These are phyloP conservation scores for Kryptolebias ocellatus DNA, from an alignment of 2,797 vertebrate genomes.

Conservation along the genomic window DNA sequence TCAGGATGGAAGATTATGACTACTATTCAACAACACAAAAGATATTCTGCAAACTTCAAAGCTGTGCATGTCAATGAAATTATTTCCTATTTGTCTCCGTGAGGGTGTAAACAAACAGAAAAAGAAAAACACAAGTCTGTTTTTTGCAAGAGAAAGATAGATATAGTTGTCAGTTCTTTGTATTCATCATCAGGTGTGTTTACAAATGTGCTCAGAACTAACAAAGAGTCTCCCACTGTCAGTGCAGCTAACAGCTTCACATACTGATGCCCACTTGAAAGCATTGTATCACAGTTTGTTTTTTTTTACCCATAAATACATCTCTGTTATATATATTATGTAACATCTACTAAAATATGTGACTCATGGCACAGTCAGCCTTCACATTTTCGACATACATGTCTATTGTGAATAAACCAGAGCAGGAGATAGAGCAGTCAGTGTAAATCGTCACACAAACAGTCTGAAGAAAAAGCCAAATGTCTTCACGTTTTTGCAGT, in stretches of 20 bases:
- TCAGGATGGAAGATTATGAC: no score
- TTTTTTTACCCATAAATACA: slow-evolving; percentile 59
- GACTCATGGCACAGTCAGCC: slow-evolving; percentile 56
- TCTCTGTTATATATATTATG: slow-evolving; percentile 67
- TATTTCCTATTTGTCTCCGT: slow-evolving; percentile 14
- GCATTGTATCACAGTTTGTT: slow-evolving; percentile 58
- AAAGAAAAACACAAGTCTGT: slow-evolving; percentile 28
- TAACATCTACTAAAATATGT: slow-evolving; percentile 66
- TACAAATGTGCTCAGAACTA: slow-evolving; percentile 69
- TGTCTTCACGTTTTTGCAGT: slow-evolving; percentile 28
- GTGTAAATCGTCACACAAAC: slow-evolving; percentile 48
- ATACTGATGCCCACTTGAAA: slow-evolving; percentile 58
- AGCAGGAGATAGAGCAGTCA: slow-evolving; percentile 38
- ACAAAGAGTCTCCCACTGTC: slow-evolving; percentile 46
- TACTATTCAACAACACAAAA: background rate
- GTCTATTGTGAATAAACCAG: slow-evolving; percentile 44
- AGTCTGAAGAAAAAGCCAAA: slow-evolving; percentile 48
- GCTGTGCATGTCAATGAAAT: slow-evolving; percentile 7
- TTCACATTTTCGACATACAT: slow-evolving; percentile 45
- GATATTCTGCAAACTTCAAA: slow-evolving; percentile 2
- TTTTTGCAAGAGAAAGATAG: slow-evolving; percentile 69
- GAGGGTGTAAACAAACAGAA: slow-evolving; percentile 9
- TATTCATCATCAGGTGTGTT: slow-evolving; percentile 66
- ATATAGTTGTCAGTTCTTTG: slow-evolving; percentile 53
- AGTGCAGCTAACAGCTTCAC: slow-evolving; percentile 50